Percentiles rank a stretch among this genome's conserved stretches.
These are phyloP conservation scores for Lasioglossum pauxillum DNA, from an alignment of 2,888 invertebrate species.

Conservation along the genomic window DNA sequence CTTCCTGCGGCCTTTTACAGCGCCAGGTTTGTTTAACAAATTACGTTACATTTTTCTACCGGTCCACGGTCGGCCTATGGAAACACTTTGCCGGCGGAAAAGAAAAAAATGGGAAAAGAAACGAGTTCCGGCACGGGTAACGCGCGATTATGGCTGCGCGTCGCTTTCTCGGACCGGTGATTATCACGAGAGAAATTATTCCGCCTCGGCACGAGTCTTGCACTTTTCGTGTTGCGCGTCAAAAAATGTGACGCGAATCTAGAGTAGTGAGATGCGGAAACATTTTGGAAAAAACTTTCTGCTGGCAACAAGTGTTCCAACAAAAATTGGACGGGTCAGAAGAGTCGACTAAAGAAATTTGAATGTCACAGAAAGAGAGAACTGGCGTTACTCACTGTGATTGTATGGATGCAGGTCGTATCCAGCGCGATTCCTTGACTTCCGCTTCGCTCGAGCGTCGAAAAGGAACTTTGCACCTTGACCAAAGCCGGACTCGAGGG, in stretches of 20 bases:
- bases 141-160: slow-evolving; percentile 15
- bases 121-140: slow-evolving; percentile 6
- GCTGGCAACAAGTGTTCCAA: not conserved
- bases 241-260: not conserved
- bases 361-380: not conserved
- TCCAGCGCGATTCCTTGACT: not conserved
- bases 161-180: slow-evolving; percentile 24
- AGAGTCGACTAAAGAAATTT: not conserved
- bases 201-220: not conserved
- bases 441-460: slow-evolving; percentile 35
- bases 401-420: not conserved
- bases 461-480: slow-evolving; percentile 49
- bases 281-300: not conserved
- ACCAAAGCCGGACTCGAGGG: slow-evolving; percentile 15
- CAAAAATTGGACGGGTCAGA: not conserved
- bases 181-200: slow-evolving; percentile 6
- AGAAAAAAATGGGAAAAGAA: not conserved
- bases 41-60: slow-evolving; percentile 48
- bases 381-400: slow-evolving; percentile 23
- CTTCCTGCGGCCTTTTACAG: slow-evolving; percentile 32
- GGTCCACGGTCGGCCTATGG: not conserved
- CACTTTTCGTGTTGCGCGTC: not conserved
- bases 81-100: not conserved
- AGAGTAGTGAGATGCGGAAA: not conserved
- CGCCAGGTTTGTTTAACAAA: slow-evolving; percentile 56